Percentiles rank a stretch among this genome's conserved stretches.
Conservation (phyloP, 64 coral and sea anemone genomes). For the Porites australiensis region DNA sequence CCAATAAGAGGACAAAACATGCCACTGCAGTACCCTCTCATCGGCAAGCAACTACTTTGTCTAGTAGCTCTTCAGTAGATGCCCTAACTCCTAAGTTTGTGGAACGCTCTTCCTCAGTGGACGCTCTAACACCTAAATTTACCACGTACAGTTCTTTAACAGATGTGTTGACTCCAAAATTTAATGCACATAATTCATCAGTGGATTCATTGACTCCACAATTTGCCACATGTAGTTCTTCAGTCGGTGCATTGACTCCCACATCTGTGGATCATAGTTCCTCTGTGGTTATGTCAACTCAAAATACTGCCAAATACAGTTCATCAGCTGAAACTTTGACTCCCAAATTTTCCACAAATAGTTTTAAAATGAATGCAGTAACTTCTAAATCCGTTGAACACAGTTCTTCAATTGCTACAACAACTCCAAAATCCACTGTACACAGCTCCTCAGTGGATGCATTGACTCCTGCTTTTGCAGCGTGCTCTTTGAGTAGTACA, state of each 20-base stretch:
- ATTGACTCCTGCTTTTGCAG: constrained; percentile 28
- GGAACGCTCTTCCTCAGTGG: not conserved
- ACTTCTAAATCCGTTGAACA: not conserved
- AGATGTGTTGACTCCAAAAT: not conserved
- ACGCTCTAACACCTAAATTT: not conserved
- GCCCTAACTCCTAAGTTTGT: constrained; percentile 32
- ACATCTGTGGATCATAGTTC: not conserved
- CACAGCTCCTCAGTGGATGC: constrained; percentile 35
- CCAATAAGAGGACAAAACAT: constrained; percentile 68
- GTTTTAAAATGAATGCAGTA: not conserved
- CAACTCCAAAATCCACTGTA: not conserved
- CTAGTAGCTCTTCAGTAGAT: not conserved
- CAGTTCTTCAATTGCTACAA: not conserved
- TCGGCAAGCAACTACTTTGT: not conserved
- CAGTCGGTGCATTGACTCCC: not conserved
- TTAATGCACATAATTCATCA: constrained; percentile 10
- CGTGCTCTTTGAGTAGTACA: not conserved
- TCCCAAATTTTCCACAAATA: constrained; percentile 11
- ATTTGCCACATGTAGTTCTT: constrained; percentile 37
- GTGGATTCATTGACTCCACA: constrained; percentile 41
- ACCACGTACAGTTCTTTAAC: not conserved
- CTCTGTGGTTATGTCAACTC: not conserved
- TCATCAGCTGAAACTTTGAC: not conserved
- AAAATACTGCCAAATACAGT: not conserved
- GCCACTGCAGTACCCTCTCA: not conserved